Evolutionary conservation across 92 coral and sea anemone species (phyloP).

Genomic region (Galaxea fascicularis): DNA sequence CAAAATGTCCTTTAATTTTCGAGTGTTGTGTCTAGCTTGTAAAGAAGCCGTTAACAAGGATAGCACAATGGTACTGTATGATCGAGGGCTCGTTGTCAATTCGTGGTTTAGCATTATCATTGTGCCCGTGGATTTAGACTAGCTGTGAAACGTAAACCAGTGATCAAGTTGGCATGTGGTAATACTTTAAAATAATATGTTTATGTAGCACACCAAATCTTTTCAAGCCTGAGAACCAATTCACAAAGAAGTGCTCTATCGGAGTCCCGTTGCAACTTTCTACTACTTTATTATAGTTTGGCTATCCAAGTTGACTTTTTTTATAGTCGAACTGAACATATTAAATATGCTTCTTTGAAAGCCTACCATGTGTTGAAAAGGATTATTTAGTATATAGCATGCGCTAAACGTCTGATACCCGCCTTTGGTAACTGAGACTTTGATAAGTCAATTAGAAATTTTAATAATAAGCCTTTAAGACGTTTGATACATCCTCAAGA

Average conservation of each 20-base stretch:
- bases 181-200: neutral
- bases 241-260: neutral
- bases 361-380: neutral
- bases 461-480: neutral
- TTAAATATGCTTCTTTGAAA: neutral
- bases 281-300: no score
- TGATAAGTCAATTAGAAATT: neutral
- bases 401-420: neutral
- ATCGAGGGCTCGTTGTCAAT: neutral
- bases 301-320: neutral
- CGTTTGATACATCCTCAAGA: slow-evolving; percentile 5
- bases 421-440: neutral
- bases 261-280: neutral
- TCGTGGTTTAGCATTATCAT: neutral
- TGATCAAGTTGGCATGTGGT: neutral
- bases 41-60: neutral
- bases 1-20: neutral
- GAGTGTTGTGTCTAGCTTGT: neutral
- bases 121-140: neutral
- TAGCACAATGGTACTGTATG: neutral
- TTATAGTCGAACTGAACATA: neutral
- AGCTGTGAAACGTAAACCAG: neutral
- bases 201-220: neutral
- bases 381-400: neutral
- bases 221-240: neutral